phyloP scores from a whole-genome alignment of 1,140 invertebrate genomes.

The Ostrea edulis region DNA sequence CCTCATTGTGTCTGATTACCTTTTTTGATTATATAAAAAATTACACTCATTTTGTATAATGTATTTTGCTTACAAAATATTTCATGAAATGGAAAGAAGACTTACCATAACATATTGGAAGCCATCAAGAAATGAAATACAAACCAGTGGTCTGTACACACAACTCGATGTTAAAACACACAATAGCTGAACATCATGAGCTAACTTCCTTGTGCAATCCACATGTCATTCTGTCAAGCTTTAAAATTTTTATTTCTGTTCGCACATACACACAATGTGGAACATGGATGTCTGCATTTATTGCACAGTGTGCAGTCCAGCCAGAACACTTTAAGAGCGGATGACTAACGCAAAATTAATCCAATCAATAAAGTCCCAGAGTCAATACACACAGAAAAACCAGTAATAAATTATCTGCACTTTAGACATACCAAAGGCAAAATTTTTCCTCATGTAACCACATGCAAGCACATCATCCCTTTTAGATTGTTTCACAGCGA shows the following conservation, averaged over 20 bases:
- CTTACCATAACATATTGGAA: slow-evolving; percentile 26
- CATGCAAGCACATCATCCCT: background rate
- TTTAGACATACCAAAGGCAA: background rate
- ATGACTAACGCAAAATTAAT: slow-evolving; percentile 28
- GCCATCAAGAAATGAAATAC: background rate
- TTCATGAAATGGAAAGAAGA: background rate
- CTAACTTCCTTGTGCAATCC: background rate
- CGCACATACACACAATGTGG: background rate
- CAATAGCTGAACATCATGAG: background rate
- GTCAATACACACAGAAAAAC: slow-evolving; percentile 11
- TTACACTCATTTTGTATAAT: background rate
- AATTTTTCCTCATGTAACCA: background rate
- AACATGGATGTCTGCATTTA: background rate
- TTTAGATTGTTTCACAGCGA: background rate
- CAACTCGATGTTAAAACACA: background rate
- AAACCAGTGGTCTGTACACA: background rate
- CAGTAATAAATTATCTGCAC: background rate
- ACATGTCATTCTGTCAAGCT: slow-evolving; percentile 12
- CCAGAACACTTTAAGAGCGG: background rate
- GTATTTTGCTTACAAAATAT: no score
- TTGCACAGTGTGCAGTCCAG: background rate
- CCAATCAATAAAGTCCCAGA: background rate
- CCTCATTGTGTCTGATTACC: no score
- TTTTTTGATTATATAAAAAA: background rate
- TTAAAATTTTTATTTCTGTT: background rate